A percentile compares a stretch with the other conserved stretches of the same genome.
phyloP scores from a whole-genome alignment of 2,888 invertebrate genomes.

The Ramazzottius varieornatus region DNA sequence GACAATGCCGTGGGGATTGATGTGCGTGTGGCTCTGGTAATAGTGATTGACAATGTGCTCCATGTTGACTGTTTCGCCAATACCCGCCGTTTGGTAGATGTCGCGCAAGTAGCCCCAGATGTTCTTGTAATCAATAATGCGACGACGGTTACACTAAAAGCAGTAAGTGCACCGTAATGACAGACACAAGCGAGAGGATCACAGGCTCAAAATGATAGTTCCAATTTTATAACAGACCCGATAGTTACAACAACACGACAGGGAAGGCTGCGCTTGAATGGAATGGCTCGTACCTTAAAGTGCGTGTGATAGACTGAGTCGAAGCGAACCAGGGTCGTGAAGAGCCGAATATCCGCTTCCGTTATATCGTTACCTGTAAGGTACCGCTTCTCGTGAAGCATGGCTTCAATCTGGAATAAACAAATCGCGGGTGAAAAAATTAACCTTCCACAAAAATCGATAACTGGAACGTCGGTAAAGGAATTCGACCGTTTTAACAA shows the following conservation, averaged over 20 bases:
- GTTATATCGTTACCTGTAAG: constrained; percentile 16
- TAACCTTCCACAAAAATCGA: background rate
- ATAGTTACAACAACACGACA: background rate
- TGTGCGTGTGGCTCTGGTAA: constrained; percentile 4
- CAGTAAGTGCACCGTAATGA: constrained; percentile 5
- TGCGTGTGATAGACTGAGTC: constrained; percentile 18
- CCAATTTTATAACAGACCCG: background rate
- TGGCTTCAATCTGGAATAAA: constrained; percentile 14
- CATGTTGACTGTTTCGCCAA: background rate
- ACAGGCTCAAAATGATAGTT: background rate
- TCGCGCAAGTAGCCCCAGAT: constrained; percentile 8
- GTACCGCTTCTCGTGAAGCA: constrained; percentile 15
- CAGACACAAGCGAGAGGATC: background rate
- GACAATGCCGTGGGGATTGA: constrained; percentile 9
- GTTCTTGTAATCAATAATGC: constrained; percentile 5
- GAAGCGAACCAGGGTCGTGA: constrained; percentile 18
- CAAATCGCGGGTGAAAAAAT: background rate
- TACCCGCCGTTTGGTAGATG: constrained; percentile 7
- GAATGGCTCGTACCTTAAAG: constrained; percentile 15
- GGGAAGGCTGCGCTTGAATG: background rate
- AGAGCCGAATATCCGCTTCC: constrained; percentile 19
- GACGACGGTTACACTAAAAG: background rate
- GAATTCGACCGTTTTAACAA: too few species aligned
- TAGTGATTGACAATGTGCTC: constrained; percentile 6
- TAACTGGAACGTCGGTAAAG: too few species aligned